Base-by-base conservation (phyloP, 2,888 invertebrate species). In the Galerucella calmariensis region DNA sequence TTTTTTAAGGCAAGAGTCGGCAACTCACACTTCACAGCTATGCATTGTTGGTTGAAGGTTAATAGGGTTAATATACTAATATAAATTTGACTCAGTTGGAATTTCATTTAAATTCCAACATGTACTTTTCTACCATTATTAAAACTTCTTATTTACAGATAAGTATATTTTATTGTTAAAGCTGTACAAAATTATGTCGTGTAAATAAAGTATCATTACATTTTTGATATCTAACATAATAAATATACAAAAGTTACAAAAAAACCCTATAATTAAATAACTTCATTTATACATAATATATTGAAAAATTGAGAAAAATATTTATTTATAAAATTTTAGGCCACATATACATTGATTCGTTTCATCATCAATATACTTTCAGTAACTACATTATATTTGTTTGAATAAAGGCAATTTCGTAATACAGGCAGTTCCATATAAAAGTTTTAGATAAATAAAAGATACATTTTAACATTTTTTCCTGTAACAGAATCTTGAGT, bases 91-190 rank as follows among this genome's bases (percentile, higher is more conserved):
- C 20, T 20, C n/a, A n/a, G 20, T 20, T 20, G 20, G 20, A 20
- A 20, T 20, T 20, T 20, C 1, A 20, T 20, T 20, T 20, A 20
- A 20, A 20, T 20, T 20, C 20, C 20, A 20, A 20, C 20, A 20
- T n/a, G n/a, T 6, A 20, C 20, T 41, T 41, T 41, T 8, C 35
- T 9, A 41, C n/a, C 8, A n/a, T 14, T 8, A 51, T n/a, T 51
- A 51, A 51, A 51, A 51, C n/a, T 51, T 51, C 51, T n/a, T n/a
- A 51, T 51, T 51, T 20, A 16, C 24, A 35, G 41, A 65, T 71
- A 71, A 65, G 65, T 71, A 71, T 12, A 65, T 65, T 71, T 71
- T 71, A 71, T 71, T 71, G 53, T 71, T 65, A 71, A 71, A 58
- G 63, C 71, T 71, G 71, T 71, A 71, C 71, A 71, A 71, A 71